phyloP scores from a whole-genome alignment of 1,140 invertebrate genomes.

The Triops longicaudatus region DNA sequence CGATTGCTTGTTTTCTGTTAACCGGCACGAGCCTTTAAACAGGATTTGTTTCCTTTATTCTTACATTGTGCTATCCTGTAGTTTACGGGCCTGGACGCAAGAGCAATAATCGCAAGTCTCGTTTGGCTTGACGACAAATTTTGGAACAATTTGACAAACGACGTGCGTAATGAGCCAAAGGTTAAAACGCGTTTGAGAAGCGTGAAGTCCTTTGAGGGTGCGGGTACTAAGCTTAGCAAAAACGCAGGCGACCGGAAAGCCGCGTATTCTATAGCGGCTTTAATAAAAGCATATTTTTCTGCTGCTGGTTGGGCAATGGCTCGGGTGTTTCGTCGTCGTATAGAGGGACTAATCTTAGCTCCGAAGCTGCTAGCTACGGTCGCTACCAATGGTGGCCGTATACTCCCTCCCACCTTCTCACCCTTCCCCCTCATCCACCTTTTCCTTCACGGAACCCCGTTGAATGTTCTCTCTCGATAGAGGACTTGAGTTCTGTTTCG shows the following conservation, averaged over 20 bases:
- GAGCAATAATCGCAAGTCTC: no score
- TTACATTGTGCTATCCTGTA: no score
- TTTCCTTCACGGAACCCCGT: background rate
- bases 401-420: background rate
- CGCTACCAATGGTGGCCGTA: background rate
- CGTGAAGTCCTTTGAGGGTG: background rate
- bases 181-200: background rate
- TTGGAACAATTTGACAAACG: no score
- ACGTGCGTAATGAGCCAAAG: no score
- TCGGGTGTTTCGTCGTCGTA: background rate
- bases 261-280: background rate
- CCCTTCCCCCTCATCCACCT: no score
- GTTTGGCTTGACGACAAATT: no score
- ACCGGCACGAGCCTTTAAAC: no score
- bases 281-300: background rate
- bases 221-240: background rate
- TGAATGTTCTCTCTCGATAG: background rate
- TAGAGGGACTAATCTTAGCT: constrained; percentile 12
- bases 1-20: no score
- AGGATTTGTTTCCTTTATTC: no score
- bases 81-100: no score
- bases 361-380: background rate
- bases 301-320: background rate
- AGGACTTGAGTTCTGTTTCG: background rate
- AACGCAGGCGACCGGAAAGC: background rate